Base-by-base conservation (phyloP, 2,797 vertebrate species). In the Sardinella longiceps region DNA sequence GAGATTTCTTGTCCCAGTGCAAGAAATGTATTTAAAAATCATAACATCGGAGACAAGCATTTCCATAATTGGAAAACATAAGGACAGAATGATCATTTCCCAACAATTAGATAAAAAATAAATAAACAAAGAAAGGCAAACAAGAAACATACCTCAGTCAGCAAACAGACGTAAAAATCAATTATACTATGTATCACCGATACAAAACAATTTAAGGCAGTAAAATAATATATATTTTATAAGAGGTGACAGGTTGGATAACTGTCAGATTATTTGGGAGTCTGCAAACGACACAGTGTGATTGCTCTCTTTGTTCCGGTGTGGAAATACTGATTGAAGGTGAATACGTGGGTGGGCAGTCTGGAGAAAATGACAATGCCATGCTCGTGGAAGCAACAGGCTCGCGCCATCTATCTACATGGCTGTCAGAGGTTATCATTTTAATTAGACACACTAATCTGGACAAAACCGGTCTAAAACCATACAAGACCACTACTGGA, bases 381-480 rank as follows among this genome's bases (percentile, higher is more conserved):
- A 77, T 43, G 33, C 70, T 77, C 70, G 70, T 77, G 70, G 70
- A 77, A 77, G 70, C 70, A 77, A 77, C 70, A 77, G 70, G 70
- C 70, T 77, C 70, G 70, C 70, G 70, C 70, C 70, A 77, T 77
- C 70, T 77, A 77, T 77, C 70, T 77, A 77, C 70, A 77, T 77
- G 70, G 33, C 70, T 77, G 70, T 77, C 70, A 77, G 70, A 77
- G 70, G 70, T 77, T 77, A 77, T 77, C 70, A 77, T 77, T 43
- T 77, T 77, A 77, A 77, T 77, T 77, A 18, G 37, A 43, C 70
- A 77, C 15, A 77, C 70, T 77, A 43, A 77, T 77, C 15, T 77
- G 70, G 70, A 39, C 70, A 77, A 77, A 77, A 77, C 70, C 70
- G 70, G 37, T 77, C 70, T 43, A 43, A 39, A 77, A 39, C 70